Evolutionary conservation across 2,797 vertebrate species (phyloP).

Genomic region (Borostomias antarcticus): DNA sequence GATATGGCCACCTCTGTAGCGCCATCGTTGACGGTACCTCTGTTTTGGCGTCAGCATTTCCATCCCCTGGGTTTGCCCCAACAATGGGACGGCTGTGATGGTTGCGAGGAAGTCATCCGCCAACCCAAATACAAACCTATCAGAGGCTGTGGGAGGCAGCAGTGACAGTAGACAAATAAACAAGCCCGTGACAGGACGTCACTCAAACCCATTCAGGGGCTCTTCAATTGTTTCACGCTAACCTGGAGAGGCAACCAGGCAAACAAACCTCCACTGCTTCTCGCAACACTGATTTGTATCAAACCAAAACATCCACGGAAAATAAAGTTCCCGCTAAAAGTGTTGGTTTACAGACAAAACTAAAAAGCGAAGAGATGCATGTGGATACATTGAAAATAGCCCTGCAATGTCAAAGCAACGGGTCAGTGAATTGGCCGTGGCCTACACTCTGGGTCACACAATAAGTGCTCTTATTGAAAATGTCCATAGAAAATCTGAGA

Average conservation of each 20-base stretch:
- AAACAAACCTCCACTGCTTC: constrained; percentile 40
- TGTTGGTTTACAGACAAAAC: neutral
- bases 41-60: constrained; percentile 62
- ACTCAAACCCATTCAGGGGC: constrained; percentile 55
- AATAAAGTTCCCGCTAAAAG: neutral
- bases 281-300: constrained; percentile 12
- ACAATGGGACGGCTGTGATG: constrained; percentile 67
- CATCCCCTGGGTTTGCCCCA: constrained; percentile 43
- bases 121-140: constrained; percentile 70
- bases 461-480: constrained; percentile 39
- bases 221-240: constrained; percentile 49
- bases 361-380: neutral
- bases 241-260: constrained; percentile 35
- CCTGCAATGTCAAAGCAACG: constrained; percentile 23
- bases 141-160: constrained; percentile 45
- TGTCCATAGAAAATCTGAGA: constrained; percentile 28
- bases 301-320: neutral
- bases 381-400: too few relatives aligned
- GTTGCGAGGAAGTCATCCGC: constrained; percentile 50
- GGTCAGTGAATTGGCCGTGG: constrained; percentile 19
- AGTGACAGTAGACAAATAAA: constrained; percentile 67
- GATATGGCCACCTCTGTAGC: constrained; percentile 38
- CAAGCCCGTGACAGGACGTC: constrained; percentile 64
- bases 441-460: constrained; percentile 2
- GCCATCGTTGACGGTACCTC: constrained; percentile 24